phyloP scores from a whole-genome alignment of 92 coral and sea anemone genomes.

The Hydrozoanthus gracilis region DNA sequence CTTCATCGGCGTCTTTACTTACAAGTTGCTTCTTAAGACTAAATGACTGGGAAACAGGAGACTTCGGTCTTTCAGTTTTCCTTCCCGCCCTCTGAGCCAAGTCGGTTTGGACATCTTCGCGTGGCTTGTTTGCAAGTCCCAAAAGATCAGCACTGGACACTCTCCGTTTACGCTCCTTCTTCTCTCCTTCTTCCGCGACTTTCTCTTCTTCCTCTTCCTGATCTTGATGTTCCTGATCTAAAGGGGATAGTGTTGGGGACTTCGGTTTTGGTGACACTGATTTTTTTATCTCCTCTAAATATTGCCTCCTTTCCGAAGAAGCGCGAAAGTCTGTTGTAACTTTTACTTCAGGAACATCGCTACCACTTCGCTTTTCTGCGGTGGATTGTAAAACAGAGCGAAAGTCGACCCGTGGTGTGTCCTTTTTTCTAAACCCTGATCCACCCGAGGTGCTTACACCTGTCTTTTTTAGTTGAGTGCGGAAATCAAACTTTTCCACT shows the following conservation, averaged over 20 bases:
- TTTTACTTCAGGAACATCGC: background rate
- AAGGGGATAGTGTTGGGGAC: constrained; percentile 5
- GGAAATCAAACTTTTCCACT: constrained; percentile 64
- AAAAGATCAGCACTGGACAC: constrained; percentile 84
- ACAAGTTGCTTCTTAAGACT: constrained; percentile 49
- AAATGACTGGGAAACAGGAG: constrained; percentile 42
- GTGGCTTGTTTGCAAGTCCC: constrained; percentile 68
- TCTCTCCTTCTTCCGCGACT: constrained; percentile 35
- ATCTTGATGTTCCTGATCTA: constrained; percentile 13
- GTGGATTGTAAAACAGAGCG: constrained; percentile 38
- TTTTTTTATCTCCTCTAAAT: constrained; percentile 51
- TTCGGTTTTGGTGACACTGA: constrained; percentile 32
- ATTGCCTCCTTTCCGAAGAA: constrained; percentile 27
- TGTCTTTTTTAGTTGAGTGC: constrained; percentile 67
- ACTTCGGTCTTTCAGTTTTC: constrained; percentile 60
- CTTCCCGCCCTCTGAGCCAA: constrained; percentile 57
- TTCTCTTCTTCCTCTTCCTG: constrained; percentile 46
- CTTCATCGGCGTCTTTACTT: constrained; percentile 62
- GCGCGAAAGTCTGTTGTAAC: background rate
- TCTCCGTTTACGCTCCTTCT: constrained; percentile 53
- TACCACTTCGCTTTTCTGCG: background rate
- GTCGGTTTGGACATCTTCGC: constrained; percentile 52
- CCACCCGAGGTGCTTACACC: constrained; percentile 26
- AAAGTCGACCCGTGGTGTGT: constrained; percentile 52
- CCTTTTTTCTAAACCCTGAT: constrained; percentile 44